phyloP scores from a whole-genome alignment of 2,888 invertebrate species.

The Lepeophtheirus nordmannii region DNA sequence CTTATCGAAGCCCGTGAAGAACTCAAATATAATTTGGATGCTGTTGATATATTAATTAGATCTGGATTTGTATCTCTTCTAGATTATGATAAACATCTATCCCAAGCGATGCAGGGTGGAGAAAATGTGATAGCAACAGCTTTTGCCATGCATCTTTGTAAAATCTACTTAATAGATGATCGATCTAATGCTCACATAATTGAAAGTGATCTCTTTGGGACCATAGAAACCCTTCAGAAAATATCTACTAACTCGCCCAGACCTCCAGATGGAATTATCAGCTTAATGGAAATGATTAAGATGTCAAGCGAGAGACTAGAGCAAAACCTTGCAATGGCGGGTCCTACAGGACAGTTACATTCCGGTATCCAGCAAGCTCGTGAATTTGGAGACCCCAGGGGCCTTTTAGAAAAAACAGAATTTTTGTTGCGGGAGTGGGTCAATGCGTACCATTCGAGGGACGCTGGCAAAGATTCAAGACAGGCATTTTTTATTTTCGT shows the following conservation, averaged over 20 bases:
- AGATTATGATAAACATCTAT: conserved; percentile 63
- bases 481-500: conserved; percentile 88
- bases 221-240: conserved; percentile 50
- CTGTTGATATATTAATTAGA: conserved; percentile 70
- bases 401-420: conserved; percentile 86
- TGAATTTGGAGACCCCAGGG: conserved; percentile 83
- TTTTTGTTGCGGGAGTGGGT: conserved; percentile 87
- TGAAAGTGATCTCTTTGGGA: conserved; percentile 70
- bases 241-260: conserved; percentile 26
- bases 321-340: conserved; percentile 46
- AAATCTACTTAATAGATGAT: conserved; percentile 65
- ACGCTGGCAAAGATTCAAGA: conserved; percentile 59
- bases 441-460: conserved; percentile 62
- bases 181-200: conserved; percentile 52
- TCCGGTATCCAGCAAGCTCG: conserved; percentile 72
- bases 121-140: conserved; percentile 10
- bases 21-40: conserved; percentile 73
- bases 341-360: conserved; percentile 76
- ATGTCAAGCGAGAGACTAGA: conserved; percentile 36
- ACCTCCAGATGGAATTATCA: conserved; percentile 42
- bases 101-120: conserved; percentile 62
- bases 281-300: conserved; percentile 58
- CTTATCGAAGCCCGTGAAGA: conserved; percentile 71
- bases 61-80: conserved; percentile 63
- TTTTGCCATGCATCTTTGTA: conserved; percentile 27